These are phyloP conservation scores for Heterotis niloticus DNA, from an alignment of 2,113 vertebrate genomes.

Conservation along the genomic window DNA sequence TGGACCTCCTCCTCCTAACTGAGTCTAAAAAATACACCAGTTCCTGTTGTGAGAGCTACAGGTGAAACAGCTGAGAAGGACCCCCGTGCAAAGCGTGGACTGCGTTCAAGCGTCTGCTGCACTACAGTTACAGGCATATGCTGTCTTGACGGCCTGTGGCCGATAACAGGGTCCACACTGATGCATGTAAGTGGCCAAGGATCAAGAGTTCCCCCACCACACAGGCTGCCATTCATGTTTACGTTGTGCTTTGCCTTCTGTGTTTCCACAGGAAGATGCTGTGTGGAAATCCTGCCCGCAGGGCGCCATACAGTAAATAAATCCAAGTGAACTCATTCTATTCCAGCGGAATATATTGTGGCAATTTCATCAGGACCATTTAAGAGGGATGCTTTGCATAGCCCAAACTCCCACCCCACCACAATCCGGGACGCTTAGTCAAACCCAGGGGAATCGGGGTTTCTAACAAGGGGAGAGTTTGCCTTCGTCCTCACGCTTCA, in stretches of 20 bases:
- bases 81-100: not conserved
- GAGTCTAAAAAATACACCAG: too few relatives aligned
- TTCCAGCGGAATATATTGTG: not conserved
- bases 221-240: not conserved
- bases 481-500: slow-evolving; percentile 52
- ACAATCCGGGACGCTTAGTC: not conserved
- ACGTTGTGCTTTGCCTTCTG: not conserved
- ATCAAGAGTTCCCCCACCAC: not conserved
- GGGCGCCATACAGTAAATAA: not conserved
- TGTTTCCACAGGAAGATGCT: not conserved
- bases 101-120: not conserved
- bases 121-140: too few relatives aligned
- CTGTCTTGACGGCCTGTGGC: not conserved
- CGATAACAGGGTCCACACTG: not conserved
- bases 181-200: too few relatives aligned
- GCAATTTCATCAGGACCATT: slow-evolving; percentile 15
- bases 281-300: not conserved
- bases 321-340: not conserved
- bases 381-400: slow-evolving; percentile 7
- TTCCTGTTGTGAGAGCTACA: too few relatives aligned
- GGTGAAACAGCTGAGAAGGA: too few relatives aligned
- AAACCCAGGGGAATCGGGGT: not conserved
- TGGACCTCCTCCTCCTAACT: too few relatives aligned
- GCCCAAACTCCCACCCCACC: not conserved
- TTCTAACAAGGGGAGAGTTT: slow-evolving; percentile 33